Percentiles rank a stretch among this genome's conserved stretches.
These are phyloP conservation scores for Drosophila nigricruria DNA, from an alignment of 2,888 invertebrate genomes.

Conservation along the genomic window DNA sequence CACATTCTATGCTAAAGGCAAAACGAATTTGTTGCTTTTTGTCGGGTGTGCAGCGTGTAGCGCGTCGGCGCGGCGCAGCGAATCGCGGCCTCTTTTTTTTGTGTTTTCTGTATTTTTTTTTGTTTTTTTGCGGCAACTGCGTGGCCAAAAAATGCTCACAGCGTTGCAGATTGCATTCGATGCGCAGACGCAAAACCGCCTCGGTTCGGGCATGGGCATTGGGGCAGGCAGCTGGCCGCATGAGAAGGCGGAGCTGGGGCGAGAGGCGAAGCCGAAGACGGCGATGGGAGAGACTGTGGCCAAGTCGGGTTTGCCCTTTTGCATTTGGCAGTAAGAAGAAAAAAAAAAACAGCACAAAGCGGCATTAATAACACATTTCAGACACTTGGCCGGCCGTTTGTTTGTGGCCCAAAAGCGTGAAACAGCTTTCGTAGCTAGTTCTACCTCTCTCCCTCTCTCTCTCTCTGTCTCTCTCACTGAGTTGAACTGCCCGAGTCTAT, in stretches of 20 bases:
- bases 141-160: slow-evolving; percentile 71
- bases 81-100: slow-evolving; percentile 51
- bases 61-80: slow-evolving; percentile 49
- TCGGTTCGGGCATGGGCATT: slow-evolving; percentile 28
- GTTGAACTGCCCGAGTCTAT: slow-evolving; percentile 10
- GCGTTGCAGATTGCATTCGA: slow-evolving; percentile 83
- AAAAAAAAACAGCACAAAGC: slow-evolving; percentile 38
- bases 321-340: slow-evolving; percentile 37
- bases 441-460: background rate
- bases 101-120: background rate
- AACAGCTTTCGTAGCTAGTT: slow-evolving; percentile 30
- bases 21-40: slow-evolving; percentile 40
- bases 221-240: background rate
- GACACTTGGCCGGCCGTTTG: slow-evolving; percentile 62
- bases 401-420: slow-evolving; percentile 45
- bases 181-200: slow-evolving; percentile 53
- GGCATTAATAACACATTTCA: slow-evolving; percentile 78
- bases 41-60: slow-evolving; percentile 49
- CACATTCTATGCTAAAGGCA: slow-evolving; percentile 16
- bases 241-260: background rate
- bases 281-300: slow-evolving; percentile 1
- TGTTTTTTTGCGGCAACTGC: slow-evolving; percentile 43
- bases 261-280: too few species aligned
- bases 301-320: slow-evolving; percentile 63
- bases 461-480: background rate